Conservation (phyloP, 2,888 invertebrate species). For the Chymomyza caudatula region DNA sequence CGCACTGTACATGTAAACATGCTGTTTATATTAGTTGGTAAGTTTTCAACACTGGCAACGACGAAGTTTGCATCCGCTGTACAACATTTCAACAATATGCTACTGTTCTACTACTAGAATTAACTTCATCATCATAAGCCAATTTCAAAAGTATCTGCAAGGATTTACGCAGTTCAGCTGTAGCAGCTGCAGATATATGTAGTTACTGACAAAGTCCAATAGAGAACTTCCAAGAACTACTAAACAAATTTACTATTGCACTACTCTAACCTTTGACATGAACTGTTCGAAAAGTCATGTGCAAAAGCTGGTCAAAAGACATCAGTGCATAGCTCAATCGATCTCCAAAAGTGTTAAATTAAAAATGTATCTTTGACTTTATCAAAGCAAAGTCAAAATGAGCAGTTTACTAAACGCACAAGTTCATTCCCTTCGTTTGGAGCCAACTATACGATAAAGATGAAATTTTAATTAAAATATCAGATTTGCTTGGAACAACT, state of each 20-base stretch:
- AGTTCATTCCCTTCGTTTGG: too few relatives aligned
- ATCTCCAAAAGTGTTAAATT: background rate
- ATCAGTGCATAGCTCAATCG: background rate
- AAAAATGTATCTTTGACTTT: too few relatives aligned
- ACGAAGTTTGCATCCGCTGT: background rate
- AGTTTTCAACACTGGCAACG: background rate
- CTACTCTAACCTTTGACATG: too few relatives aligned
- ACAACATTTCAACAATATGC: background rate
- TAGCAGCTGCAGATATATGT: background rate
- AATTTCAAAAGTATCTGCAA: background rate
- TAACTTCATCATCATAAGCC: background rate
- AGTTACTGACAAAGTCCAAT: background rate
- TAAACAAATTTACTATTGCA: too few relatives aligned
- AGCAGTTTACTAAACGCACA: too few relatives aligned
- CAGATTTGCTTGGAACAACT: too few relatives aligned
- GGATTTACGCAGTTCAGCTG: background rate
- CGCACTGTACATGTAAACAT: too few relatives aligned
- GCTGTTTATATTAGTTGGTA: conserved; percentile 42
- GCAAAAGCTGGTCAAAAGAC: background rate
- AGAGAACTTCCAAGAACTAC: background rate
- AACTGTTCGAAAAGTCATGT: background rate
- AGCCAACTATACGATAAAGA: too few relatives aligned
- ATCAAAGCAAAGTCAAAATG: too few relatives aligned
- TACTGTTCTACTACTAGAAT: background rate
- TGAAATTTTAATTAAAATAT: too few relatives aligned